Evolutionary conservation across 2,888 invertebrate genomes (phyloP), one percentile per base, ranked within the genome.

Genomic region (Drosophila demipolita): DNA sequence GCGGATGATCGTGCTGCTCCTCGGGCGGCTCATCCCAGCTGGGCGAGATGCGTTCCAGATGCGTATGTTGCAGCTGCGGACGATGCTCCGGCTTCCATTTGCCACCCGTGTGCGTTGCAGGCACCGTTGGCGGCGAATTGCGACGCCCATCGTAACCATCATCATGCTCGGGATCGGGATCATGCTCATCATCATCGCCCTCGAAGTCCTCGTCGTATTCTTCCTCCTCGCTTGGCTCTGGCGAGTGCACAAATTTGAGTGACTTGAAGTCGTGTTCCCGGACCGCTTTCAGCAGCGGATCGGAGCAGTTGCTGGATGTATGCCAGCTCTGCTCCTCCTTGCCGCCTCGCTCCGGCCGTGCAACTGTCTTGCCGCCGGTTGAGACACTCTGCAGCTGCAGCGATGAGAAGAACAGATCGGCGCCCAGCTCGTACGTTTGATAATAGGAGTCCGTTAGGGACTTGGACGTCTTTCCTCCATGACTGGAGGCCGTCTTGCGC

Each of bases 351-450:
- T 87, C 91, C 0, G 75, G 63, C 0, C 82, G 75, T 0, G 66
- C 55, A 8, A 67, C 63, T 0, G 89, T 93, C 20, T 94, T 94
- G 1, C 94, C 93, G 59, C 94, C 93, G 1, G 94, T 93, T 0
- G 95, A 90, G 0, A 93, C 91, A 87, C 97, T 97, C 86, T 96
- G 96, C 17, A 97, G 91, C 89, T 97, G 96, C 40, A 98, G 93
- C 0, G 97, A 97, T 42, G 96, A 97, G 87, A 98, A 98, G 92
- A 98, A 98, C 7, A 97, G 96, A 90, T 97, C 97, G 0, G 97
- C 97, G 74, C 96, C 96, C 6, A 96, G 93, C 57, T 94, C 94
- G 81, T 95, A 95, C 3, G 94, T 93, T 11, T 93, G 91, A 58
- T 94, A 94, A 61, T 94, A 94, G 3, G 90, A 78, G 53, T 93